These are phyloP conservation scores for Cnemophilus loriae DNA, from an alignment of 2,113 vertebrate genomes.

Conservation along the genomic window DNA sequence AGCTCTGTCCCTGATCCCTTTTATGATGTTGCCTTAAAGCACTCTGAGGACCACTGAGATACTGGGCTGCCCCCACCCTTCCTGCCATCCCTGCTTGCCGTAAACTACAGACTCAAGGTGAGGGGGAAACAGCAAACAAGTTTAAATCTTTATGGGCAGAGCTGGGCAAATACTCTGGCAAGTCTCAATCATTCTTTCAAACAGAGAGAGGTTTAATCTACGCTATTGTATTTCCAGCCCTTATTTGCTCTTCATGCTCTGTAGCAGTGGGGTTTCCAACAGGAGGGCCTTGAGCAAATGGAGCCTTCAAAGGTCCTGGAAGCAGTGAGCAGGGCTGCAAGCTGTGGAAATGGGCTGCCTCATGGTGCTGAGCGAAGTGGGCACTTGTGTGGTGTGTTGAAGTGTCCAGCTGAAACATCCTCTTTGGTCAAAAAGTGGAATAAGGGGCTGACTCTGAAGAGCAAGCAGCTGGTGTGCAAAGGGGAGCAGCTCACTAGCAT, in stretches of 20 bases:
- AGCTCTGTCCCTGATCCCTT: constrained; percentile 37
- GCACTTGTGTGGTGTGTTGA: rapidly evolving
- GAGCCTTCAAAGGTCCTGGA: background rate
- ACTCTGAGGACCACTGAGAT: background rate
- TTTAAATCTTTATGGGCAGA: constrained; percentile 22
- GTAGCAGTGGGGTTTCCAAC: background rate
- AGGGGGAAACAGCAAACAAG: constrained; percentile 1
- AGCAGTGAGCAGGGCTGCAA: background rate
- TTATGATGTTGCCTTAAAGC: constrained; percentile 27
- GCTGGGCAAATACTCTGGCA: background rate
- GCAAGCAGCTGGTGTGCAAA: no score
- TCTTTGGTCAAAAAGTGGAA: background rate
- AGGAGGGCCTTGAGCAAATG: background rate
- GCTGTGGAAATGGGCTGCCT: background rate
- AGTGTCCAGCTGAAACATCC: background rate
- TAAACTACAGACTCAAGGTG: background rate
- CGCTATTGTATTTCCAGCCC: background rate
- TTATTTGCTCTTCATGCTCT: background rate
- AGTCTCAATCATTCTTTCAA: background rate
- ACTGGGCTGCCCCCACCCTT: background rate
- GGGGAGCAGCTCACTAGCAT: background rate
- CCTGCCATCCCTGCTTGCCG: background rate
- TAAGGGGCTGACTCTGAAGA: background rate
- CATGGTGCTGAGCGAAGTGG: background rate
- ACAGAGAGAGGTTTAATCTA: background rate